Evolutionary conservation across 2,113 vertebrate genomes (phyloP).

Genomic region (Ivindomyrus marchei): DNA sequence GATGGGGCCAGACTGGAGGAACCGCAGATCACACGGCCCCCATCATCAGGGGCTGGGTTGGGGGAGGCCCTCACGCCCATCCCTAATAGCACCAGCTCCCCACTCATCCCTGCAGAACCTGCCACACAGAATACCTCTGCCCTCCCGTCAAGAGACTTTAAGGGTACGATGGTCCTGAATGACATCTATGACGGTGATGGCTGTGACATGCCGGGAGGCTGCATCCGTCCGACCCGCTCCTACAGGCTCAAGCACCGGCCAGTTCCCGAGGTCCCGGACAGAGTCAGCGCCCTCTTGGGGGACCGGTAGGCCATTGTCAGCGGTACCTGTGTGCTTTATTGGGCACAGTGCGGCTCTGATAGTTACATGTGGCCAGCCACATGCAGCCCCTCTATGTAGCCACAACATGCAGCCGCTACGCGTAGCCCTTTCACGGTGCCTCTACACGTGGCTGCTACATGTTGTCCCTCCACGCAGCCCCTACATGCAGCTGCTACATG

Average conservation of each 20-base stretch:
- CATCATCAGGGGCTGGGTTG: conserved; percentile 37
- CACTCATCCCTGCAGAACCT: conserved; percentile 26
- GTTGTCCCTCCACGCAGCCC: too few species aligned
- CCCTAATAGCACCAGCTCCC: conserved; percentile 44
- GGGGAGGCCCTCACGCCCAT: conserved; percentile 27
- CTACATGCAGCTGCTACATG: too few species aligned
- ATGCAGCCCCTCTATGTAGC: neutral
- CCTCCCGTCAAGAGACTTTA: conserved; percentile 48
- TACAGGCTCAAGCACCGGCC: conserved; percentile 80
- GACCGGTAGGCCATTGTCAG: conserved; percentile 47
- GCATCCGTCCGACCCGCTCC: conserved; percentile 54
- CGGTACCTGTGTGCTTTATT: neutral
- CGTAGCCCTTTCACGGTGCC: neutral
- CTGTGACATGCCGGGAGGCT: conserved; percentile 21
- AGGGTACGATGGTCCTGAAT: conserved; percentile 80
- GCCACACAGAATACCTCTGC: conserved; percentile 32
- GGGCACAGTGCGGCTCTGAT: neutral
- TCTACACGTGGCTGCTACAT: too few species aligned
- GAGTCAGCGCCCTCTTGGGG: neutral
- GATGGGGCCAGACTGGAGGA: neutral
- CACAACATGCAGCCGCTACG: neutral
- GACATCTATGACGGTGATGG: conserved; percentile 63
- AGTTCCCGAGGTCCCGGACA: conserved; percentile 74
- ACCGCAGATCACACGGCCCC: conserved; percentile 30
- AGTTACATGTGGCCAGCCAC: neutral